Evolutionary conservation across 1,140 invertebrate genomes (phyloP).

Genomic region (Drosophila subobscura): DNA sequence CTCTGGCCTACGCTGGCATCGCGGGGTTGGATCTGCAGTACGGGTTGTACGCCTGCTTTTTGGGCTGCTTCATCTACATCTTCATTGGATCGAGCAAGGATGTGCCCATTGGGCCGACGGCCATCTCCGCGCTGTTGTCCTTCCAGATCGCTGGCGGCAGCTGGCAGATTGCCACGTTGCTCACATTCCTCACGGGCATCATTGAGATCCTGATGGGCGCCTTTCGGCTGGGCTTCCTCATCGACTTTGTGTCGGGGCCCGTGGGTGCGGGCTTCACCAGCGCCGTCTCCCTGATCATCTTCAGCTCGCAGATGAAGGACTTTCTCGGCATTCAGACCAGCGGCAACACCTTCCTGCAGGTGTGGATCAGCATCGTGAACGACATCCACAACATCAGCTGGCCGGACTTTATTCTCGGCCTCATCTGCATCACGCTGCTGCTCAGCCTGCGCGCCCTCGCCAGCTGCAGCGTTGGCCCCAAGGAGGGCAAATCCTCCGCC

Average conservation of each 20-base stretch:
- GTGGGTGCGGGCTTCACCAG: slow-evolving; percentile 97
- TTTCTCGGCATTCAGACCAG: slow-evolving; percentile 91
- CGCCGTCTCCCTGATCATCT: slow-evolving; percentile 95
- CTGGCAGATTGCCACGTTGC: slow-evolving; percentile 90
- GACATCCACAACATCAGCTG: slow-evolving; percentile 87
- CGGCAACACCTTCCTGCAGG: slow-evolving; percentile 89
- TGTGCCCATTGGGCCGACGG: slow-evolving; percentile 94
- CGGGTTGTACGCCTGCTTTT: slow-evolving; percentile 95
- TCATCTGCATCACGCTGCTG: slow-evolving; percentile 88
- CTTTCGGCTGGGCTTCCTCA: slow-evolving; percentile 94
- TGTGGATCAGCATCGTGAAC: slow-evolving; percentile 88
- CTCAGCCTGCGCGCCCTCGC: slow-evolving; percentile 88
- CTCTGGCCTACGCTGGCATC: slow-evolving; percentile 93
- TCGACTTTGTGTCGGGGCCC: slow-evolving; percentile 96
- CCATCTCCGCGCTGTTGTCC: slow-evolving; percentile 92
- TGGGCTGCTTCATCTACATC: slow-evolving; percentile 96
- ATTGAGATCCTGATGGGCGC: slow-evolving; percentile 94
- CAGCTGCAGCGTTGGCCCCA: slow-evolving; percentile 86
- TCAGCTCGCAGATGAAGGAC: slow-evolving; percentile 95
- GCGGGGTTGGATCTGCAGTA: slow-evolving; percentile 91
- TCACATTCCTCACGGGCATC: slow-evolving; percentile 91
- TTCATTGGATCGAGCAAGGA: slow-evolving; percentile 96
- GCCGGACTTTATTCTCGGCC: slow-evolving; percentile 89
- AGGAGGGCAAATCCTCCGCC: slow-evolving; percentile 84
- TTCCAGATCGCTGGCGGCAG: slow-evolving; percentile 90